Conservation (phyloP, 2,797 vertebrate genomes). For the Typhlichthys subterraneus region DNA sequence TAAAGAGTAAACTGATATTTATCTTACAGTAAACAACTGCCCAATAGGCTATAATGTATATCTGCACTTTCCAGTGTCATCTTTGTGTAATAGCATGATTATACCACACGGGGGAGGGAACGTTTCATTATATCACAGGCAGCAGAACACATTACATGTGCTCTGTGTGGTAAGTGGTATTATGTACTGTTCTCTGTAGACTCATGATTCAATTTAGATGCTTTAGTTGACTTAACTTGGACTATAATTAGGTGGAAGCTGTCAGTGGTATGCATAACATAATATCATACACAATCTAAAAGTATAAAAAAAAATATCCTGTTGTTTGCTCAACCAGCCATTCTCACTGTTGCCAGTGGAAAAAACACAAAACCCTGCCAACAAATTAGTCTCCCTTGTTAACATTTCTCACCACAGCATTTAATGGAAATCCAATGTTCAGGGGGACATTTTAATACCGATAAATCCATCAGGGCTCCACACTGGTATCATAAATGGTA, state of each 20-base stretch:
- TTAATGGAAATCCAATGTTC: conserved; percentile 77
- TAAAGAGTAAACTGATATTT: too few relatives aligned
- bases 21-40: too few relatives aligned
- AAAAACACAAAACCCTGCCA: conserved; percentile 52
- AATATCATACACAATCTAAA: conserved; percentile 11
- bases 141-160: background rate
- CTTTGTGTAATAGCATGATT: conserved; percentile 19
- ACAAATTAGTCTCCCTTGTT: conserved; percentile 61
- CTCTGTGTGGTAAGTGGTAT: background rate
- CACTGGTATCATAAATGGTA: conserved; percentile 48
- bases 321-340: conserved; percentile 25
- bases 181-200: conserved; percentile 1
- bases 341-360: conserved; percentile 29
- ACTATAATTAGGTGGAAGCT: conserved; percentile 17
- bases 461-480: conserved; percentile 57
- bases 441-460: conserved; percentile 61
- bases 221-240: conserved; percentile 26
- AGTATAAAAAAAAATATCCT: background rate
- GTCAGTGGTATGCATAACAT: conserved; percentile 30
- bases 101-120: conserved; percentile 58
- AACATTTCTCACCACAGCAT: conserved; percentile 69
- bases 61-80: too few relatives aligned
- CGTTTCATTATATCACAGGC: conserved; percentile 22
- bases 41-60: too few relatives aligned
- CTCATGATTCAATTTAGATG: conserved; percentile 14